Conservation (phyloP, 1,140 invertebrate genomes). For the Trichonephila clavata region DNA sequence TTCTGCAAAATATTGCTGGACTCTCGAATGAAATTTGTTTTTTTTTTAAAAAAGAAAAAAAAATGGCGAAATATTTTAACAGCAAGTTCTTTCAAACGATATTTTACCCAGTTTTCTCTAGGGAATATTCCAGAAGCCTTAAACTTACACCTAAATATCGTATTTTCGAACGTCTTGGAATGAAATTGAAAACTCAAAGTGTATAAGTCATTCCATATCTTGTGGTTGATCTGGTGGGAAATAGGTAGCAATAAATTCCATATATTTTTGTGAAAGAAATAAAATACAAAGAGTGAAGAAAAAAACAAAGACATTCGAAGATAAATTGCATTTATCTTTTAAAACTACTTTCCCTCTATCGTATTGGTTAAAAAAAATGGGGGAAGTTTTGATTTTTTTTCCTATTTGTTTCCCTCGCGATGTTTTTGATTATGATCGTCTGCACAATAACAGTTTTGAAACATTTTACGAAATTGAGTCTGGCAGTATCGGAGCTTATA, state of each 20-base stretch:
- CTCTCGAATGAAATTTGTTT: not conserved
- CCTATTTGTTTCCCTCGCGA: not conserved
- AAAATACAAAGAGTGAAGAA: constrained; percentile 11
- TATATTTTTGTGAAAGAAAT: constrained; percentile 37
- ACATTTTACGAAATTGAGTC: constrained; percentile 61
- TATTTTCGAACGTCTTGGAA: constrained; percentile 33
- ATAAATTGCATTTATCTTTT: constrained; percentile 43
- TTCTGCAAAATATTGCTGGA: not conserved
- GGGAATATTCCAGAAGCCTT: constrained; percentile 10
- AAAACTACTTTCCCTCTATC: not conserved
- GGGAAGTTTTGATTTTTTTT: not conserved
- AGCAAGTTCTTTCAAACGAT: not conserved
- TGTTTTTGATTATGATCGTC: constrained; percentile 57
- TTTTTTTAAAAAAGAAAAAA: not conserved
- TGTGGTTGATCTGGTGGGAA: constrained; percentile 4
- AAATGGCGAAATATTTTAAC: not conserved
- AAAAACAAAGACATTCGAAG: constrained; percentile 2
- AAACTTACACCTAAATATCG: constrained; percentile 25
- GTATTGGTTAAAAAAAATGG: not conserved
- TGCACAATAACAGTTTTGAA: constrained; percentile 60
- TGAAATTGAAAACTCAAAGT: constrained; percentile 41
- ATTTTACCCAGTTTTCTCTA: not conserved
- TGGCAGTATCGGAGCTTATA: constrained; percentile 28
- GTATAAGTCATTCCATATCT: constrained; percentile 38
- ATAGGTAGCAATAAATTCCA: constrained; percentile 54